Evolutionary conservation across 2,113 vertebrate genomes (phyloP).

Genomic region (Pteropus alecto): DNA sequence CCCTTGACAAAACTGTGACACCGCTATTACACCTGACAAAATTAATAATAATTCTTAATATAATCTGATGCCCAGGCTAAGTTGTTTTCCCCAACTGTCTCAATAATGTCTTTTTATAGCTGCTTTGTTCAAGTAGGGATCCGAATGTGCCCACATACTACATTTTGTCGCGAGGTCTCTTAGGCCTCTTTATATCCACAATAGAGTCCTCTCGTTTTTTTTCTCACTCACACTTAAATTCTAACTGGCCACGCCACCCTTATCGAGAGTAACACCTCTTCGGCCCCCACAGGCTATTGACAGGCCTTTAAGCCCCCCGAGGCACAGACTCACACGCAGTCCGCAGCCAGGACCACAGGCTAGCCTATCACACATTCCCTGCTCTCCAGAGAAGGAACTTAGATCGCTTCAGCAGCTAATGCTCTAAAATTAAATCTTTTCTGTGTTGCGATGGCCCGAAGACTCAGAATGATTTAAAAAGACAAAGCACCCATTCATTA

Average conservation of each 20-base stretch:
- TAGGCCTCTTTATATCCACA: background rate
- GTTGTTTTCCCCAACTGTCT: background rate
- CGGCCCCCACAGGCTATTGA: background rate
- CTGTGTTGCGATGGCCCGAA: background rate
- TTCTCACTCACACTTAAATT: background rate
- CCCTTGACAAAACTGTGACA: slow-evolving; percentile 17
- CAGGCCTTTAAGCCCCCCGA: background rate
- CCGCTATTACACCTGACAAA: background rate
- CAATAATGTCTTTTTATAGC: slow-evolving; percentile 19
- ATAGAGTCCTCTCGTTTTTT: background rate
- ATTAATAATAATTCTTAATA: slow-evolving; percentile 23
- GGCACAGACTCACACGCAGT: rapidly evolving
- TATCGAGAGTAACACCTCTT: background rate
- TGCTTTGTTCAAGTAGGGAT: background rate
- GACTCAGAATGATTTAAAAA: slow-evolving; percentile 37
- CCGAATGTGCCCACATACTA: background rate
- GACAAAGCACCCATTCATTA: slow-evolving; percentile 1
- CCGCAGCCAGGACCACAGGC: background rate
- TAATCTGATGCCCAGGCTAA: slow-evolving; percentile 2
- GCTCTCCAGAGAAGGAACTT: slow-evolving; percentile 20
- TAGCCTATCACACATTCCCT: background rate
- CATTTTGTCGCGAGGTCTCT: background rate
- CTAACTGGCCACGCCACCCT: background rate
- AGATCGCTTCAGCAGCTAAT: background rate
- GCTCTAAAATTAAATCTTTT: slow-evolving; percentile 52